Evolutionary conservation across 2,888 invertebrate genomes (phyloP).

Genomic region (Acheta domesticus): DNA sequence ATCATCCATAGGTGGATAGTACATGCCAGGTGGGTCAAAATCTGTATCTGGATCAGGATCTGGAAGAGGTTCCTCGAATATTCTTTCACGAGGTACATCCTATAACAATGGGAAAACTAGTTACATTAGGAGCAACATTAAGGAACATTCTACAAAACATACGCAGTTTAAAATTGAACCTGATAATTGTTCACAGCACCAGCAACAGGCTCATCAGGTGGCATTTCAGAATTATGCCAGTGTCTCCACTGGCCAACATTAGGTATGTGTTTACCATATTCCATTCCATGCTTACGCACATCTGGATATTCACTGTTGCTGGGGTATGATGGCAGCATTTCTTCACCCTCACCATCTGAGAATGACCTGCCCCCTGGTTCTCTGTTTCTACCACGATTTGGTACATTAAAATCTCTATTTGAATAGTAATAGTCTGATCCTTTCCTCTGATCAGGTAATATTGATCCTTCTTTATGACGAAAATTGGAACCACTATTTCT

Average conservation of each 20-base stretch:
- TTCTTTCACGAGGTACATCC: slow-evolving; percentile 18
- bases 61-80: slow-evolving; percentile 18
- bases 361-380: background rate
- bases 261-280: slow-evolving; percentile 23
- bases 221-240: slow-evolving; percentile 20
- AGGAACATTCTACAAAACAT: no score
- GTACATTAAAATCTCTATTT: slow-evolving; percentile 22
- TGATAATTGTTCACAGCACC: no score
- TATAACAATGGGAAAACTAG: slow-evolving; percentile 5
- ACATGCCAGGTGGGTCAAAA: slow-evolving; percentile 24
- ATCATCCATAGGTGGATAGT: slow-evolving; percentile 2
- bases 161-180: no score
- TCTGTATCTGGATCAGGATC: slow-evolving; percentile 30
- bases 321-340: slow-evolving; percentile 22
- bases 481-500: slow-evolving; percentile 28
- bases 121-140: no score
- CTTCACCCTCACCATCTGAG: slow-evolving; percentile 29
- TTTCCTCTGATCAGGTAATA: background rate
- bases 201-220: background rate
- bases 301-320: slow-evolving; percentile 30
- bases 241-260: background rate
- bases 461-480: slow-evolving; percentile 29
- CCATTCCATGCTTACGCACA: slow-evolving; percentile 32
- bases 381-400: slow-evolving; percentile 22
- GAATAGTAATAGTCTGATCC: background rate